Conservation (phyloP, 2,797 vertebrate species). For the Ataeniobius toweri region DNA sequence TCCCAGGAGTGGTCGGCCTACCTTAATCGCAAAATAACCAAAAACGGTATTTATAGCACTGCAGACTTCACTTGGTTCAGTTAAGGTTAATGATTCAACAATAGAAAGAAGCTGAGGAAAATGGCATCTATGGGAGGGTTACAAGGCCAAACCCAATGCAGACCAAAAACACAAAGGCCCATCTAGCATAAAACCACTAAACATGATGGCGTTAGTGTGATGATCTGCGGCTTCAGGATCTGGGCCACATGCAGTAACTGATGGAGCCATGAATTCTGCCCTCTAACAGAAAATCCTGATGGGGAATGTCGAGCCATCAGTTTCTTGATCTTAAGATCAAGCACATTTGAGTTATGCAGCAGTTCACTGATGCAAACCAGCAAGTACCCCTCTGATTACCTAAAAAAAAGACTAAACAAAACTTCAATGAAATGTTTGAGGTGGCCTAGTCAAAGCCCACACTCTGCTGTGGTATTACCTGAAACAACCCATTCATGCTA, state of each 20-base stretch:
- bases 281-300: neutral
- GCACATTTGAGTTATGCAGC: neutral
- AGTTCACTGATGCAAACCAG: neutral
- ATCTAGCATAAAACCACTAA: neutral
- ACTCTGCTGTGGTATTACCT: neutral
- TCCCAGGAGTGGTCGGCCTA: neutral
- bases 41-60: neutral
- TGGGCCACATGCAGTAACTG: neutral
- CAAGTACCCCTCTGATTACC: neutral
- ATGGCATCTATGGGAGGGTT: too few species aligned
- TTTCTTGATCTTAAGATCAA: neutral
- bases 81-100: neutral
- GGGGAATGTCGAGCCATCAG: neutral
- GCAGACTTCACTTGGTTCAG: neutral
- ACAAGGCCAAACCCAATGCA: neutral
- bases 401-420: neutral
- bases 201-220: neutral
- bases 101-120: neutral
- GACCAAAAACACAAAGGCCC: neutral
- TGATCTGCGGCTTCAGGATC: neutral
- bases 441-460: neutral
- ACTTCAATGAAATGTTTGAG: neutral
- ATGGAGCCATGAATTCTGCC: neutral
- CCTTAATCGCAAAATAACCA: neutral
- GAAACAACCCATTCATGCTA: neutral